These are phyloP conservation scores for Melitaea cinxia DNA, from an alignment of 1,140 invertebrate species.

Conservation along the genomic window DNA sequence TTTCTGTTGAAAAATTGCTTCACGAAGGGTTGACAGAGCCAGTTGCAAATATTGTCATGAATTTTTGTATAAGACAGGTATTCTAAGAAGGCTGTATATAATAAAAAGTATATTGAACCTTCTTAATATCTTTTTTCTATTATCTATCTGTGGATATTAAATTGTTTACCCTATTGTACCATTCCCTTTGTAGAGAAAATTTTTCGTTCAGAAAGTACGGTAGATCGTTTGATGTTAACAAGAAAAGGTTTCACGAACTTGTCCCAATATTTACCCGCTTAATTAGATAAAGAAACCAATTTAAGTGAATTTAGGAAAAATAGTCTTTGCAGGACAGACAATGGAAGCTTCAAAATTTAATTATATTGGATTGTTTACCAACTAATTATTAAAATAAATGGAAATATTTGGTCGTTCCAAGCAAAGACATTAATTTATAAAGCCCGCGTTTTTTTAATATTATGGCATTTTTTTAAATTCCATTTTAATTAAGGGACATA, in stretches of 20 bases:
- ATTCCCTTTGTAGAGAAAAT: conserved; percentile 20
- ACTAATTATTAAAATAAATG: conserved; percentile 1
- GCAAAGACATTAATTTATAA: too few species aligned
- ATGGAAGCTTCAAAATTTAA: not conserved
- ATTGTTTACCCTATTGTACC: conserved; percentile 9
- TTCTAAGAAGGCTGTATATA: too few species aligned
- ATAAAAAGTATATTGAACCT: too few species aligned
- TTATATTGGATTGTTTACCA: not conserved
- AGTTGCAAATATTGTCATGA: conserved; percentile 6
- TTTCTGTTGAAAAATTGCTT: conserved; percentile 14
- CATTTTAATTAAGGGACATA: too few species aligned
- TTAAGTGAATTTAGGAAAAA: conserved; percentile 9
- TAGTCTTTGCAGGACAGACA: not conserved
- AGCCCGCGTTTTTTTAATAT: too few species aligned
- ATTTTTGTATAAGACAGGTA: not conserved
- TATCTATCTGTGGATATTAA: conserved; percentile 10
- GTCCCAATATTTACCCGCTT: conserved; percentile 28
- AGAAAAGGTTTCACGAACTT: conserved; percentile 21
- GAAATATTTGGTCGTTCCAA: too few species aligned
- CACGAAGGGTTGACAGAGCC: conserved; percentile 9
- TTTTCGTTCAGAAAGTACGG: conserved; percentile 18
- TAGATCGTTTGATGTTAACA: conserved; percentile 21
- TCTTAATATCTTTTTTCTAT: not conserved
- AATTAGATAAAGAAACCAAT: conserved; percentile 26
- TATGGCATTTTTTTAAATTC: too few species aligned